These are phyloP conservation scores for Pseudorasbora parva DNA, from an alignment of 2,113 vertebrate genomes.

Conservation along the genomic window DNA sequence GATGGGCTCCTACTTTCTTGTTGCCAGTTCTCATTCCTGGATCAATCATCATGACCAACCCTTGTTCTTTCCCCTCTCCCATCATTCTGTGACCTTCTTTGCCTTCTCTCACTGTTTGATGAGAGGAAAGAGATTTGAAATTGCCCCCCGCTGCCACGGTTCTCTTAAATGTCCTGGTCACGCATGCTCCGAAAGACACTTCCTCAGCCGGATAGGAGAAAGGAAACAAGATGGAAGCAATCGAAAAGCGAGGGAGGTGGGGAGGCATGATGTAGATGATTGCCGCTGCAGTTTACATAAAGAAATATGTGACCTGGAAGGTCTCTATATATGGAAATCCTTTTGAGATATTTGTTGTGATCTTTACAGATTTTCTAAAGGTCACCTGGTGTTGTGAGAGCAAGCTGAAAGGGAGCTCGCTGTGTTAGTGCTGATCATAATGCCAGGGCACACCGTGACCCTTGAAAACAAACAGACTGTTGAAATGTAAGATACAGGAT, in stretches of 20 bases:
- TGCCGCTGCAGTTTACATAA: constrained; percentile 35
- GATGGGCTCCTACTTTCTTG: constrained; percentile 22
- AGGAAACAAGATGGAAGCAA: background rate
- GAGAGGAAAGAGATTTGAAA: constrained; percentile 67
- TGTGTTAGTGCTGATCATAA: constrained; percentile 17
- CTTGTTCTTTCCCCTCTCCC: constrained; percentile 30
- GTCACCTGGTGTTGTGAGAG: constrained; percentile 34
- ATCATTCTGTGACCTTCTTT: constrained; percentile 45
- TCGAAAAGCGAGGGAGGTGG: background rate
- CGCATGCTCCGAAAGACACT: constrained; percentile 56
- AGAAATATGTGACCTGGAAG: constrained; percentile 26
- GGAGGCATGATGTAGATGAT: constrained; percentile 1
- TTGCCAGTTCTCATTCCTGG: constrained; percentile 50
- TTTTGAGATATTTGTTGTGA: constrained; percentile 41
- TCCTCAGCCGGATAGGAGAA: constrained; percentile 26
- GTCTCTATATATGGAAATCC: constrained; percentile 30
- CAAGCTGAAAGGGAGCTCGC: constrained; percentile 1
- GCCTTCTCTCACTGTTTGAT: constrained; percentile 63
- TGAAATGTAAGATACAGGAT: constrained; percentile 6
- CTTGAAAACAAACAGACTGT: constrained; percentile 36
- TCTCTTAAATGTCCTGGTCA: constrained; percentile 71
- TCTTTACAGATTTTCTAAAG: constrained; percentile 41
- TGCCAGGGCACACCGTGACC: constrained; percentile 19
- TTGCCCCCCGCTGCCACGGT: constrained; percentile 66
- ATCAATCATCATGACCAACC: constrained; percentile 58